Evolutionary conservation across 2,888 invertebrate genomes (phyloP), one percentile per base, ranked within the genome.

Genomic region (Melikaiella ostensackeni): DNA sequence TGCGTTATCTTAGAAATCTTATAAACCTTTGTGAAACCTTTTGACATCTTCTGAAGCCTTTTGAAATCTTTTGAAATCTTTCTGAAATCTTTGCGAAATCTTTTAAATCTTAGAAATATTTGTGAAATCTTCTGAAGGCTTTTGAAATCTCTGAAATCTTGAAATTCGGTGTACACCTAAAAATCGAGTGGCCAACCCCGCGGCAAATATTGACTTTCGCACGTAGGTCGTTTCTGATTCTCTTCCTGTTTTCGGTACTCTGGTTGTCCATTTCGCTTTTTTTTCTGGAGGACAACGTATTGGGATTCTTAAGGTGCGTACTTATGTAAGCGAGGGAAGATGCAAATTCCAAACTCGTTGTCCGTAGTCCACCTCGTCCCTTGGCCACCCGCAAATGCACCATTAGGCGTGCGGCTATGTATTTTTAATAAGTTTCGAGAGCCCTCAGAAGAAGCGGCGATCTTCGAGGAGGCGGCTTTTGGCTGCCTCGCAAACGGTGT

Each of bases 381-480:
- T 78, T 79, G 83, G 81, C 86, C 83, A 85, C 85, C 85, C 78
- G 78, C 84, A 86, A 88, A 87, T 82, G 80, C 81, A 83, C 85
- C 86, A 87, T 88, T 89, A 88, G 85, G 85, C 83, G 82, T 82
- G 81, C 86, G 83, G 84, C 87, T 88, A 87, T 88, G 88, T 88
- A 88, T 89, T 89, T 89, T 89, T 89, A 89, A 88, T 89, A 89
- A 89, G 87, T 89, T 88, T 88, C 86, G 84, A 86, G 80, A 80
- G 86, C 83, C 84, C 80, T 86, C 83, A 82, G 84, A 84, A 80
- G 80, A 82, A 85, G 79, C 85, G 84, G 83, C 83, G 79, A 77
- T 85, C 84, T 84, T 82, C 84, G 78, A 82, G 84, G 83, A 85
- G 86, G 85, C 87, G 87, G 88, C 86, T 88, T 87, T 85, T 82